phyloP scores from a whole-genome alignment of 2,797 vertebrate genomes.

The Denticeps clupeoides region DNA sequence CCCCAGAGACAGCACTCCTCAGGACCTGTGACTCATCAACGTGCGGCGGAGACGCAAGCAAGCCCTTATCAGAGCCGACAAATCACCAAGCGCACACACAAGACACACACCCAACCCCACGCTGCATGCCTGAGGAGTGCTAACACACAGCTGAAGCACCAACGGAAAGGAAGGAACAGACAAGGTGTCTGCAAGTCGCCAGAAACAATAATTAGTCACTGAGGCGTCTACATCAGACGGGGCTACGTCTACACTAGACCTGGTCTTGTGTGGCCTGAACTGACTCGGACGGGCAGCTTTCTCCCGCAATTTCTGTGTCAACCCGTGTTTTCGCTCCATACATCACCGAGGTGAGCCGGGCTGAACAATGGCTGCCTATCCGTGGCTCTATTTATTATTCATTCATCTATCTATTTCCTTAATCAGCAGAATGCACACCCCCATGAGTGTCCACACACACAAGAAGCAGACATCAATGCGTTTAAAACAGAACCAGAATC shows the following conservation, averaged over 20 bases:
- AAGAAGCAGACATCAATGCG: constrained; percentile 24
- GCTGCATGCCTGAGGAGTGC: no score
- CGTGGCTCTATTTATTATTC: constrained; percentile 28
- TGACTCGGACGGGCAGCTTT: constrained; percentile 3
- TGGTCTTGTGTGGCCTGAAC: background rate
- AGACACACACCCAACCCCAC: background rate
- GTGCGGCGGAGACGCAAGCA: constrained; percentile 33
- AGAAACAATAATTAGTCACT: constrained; percentile 20
- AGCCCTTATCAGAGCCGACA: constrained; percentile 46
- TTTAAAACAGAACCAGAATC: constrained; percentile 30
- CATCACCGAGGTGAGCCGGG: constrained; percentile 16
- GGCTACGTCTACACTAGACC: no score
- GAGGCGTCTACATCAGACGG: no score
- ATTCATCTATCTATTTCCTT: constrained; percentile 29
- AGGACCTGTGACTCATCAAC: constrained; percentile 51
- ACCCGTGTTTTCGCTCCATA: constrained; percentile 26
- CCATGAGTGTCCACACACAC: background rate
- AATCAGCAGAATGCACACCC: constrained; percentile 24
- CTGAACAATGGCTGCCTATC: constrained; percentile 26
- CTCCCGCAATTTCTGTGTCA: constrained; percentile 26
- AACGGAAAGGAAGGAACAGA: no score
- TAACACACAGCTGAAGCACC: no score
- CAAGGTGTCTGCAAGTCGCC: constrained; percentile 12
- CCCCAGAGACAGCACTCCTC: constrained; percentile 32
- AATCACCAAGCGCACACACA: constrained; percentile 33